Conservation (phyloP, 2,797 vertebrate species). For the Capromys pilorides region DNA sequence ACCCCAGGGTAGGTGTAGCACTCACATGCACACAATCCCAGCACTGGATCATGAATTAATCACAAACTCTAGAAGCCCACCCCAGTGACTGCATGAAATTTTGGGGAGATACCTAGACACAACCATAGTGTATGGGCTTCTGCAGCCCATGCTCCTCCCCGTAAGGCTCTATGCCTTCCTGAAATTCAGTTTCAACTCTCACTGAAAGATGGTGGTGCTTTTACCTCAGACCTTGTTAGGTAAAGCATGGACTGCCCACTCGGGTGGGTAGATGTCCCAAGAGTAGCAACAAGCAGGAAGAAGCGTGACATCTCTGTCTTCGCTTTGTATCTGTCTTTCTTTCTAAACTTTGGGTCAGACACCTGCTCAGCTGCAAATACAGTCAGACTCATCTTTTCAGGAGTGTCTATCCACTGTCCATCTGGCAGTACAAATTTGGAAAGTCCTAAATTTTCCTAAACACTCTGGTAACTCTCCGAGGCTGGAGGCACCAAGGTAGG, state of each 20-base stretch:
- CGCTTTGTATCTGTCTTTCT: too few species aligned
- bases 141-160: accelerated
- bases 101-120: too few species aligned
- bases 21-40: too few species aligned
- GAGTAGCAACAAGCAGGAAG: background rate
- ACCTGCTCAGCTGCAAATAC: background rate
- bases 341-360: background rate
- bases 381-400: background rate
- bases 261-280: background rate
- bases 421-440: background rate
- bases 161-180: background rate
- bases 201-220: background rate
- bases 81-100: too few species aligned
- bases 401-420: background rate
- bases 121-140: background rate
- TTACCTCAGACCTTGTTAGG: background rate
- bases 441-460: background rate
- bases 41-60: too few species aligned
- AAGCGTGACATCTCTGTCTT: background rate
- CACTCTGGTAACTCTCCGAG: background rate
- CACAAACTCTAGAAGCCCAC: too few species aligned
- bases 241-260: background rate
- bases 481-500: background rate
- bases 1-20: too few species aligned
- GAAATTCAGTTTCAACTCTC: background rate